A percentile compares a stretch with the other conserved stretches of the same genome.
phyloP scores from a whole-genome alignment of 2,888 invertebrate species.

The Mythimna ferrago region DNA sequence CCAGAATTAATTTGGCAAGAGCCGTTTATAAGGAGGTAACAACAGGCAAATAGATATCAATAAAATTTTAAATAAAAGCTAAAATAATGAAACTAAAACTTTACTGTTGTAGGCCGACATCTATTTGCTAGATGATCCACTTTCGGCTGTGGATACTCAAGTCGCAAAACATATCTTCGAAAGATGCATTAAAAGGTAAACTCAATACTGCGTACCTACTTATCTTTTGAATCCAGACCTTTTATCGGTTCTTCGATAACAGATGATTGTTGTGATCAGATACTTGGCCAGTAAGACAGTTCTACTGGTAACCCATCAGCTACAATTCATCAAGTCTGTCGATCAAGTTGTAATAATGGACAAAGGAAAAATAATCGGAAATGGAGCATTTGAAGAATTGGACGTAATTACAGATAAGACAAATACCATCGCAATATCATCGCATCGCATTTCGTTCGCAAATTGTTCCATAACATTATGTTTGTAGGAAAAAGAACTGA shows the following conservation, averaged over 20 bases:
- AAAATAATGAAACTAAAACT: background rate
- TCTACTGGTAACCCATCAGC: slow-evolving; percentile 95
- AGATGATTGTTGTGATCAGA: slow-evolving; percentile 64
- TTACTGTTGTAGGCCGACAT: slow-evolving; percentile 91
- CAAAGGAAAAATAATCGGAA: slow-evolving; percentile 80
- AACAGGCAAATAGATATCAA: background rate
- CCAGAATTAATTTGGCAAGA: slow-evolving; percentile 92
- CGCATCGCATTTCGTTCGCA: too few relatives aligned
- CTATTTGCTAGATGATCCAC: slow-evolving; percentile 94
- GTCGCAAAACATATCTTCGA: slow-evolving; percentile 93
- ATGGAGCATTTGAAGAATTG: slow-evolving; percentile 81
- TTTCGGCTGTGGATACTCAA: slow-evolving; percentile 94
- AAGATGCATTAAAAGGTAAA: slow-evolving; percentile 91
- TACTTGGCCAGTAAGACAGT: slow-evolving; percentile 93
- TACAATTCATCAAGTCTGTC: slow-evolving; percentile 94
- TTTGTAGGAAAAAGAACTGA: slow-evolving; percentile 77
- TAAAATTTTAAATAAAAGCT: background rate
- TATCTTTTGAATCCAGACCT: background rate
- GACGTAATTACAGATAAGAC: slow-evolving; percentile 71
- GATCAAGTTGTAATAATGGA: slow-evolving; percentile 90
- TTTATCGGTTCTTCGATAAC: background rate
- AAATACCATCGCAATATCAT: too few relatives aligned
- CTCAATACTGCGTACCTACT: background rate
- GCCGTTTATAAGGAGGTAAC: slow-evolving; percentile 92
- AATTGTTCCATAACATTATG: background rate